Percentiles rank a stretch among this genome's conserved stretches.
Evolutionary conservation across 2,888 invertebrate genomes (phyloP).

Genomic region (Drosophila algonquin): DNA sequence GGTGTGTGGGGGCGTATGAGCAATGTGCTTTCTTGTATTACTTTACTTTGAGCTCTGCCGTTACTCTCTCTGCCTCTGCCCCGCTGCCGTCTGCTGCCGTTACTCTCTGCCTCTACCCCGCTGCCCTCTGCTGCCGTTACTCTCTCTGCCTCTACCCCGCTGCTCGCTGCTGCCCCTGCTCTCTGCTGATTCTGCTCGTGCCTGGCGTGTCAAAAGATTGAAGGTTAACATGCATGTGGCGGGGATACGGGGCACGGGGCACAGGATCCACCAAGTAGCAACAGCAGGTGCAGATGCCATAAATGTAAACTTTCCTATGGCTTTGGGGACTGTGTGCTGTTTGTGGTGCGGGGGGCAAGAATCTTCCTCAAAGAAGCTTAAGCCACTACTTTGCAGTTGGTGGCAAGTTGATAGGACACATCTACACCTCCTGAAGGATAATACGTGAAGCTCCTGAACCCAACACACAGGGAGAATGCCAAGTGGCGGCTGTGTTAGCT

Average conservation of each 20-base stretch:
- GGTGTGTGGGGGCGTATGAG: constrained; percentile 58
- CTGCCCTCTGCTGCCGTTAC: too few relatives aligned
- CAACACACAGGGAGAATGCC: neutral
- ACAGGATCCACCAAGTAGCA: neutral
- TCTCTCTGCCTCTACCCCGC: too few relatives aligned
- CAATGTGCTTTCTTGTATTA: constrained; percentile 54
- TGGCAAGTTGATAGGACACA: constrained; percentile 38
- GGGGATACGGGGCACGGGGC: constrained; percentile 3
- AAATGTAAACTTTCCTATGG: constrained; percentile 56
- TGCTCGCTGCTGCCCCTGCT: neutral
- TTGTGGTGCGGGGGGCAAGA: neutral
- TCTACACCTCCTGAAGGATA: constrained; percentile 5
- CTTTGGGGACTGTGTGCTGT: neutral
- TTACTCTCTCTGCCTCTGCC: constrained; percentile 5
- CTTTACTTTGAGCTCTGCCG: constrained; percentile 61
- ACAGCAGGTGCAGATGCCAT: constrained; percentile 70
- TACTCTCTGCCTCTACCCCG: too few relatives aligned
- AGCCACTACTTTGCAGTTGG: constrained; percentile 35
- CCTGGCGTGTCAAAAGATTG: constrained; percentile 66
- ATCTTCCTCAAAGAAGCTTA: constrained; percentile 24
- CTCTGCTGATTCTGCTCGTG: constrained; percentile 6
- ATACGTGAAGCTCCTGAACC: constrained; percentile 15
- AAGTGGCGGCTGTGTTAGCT: neutral
- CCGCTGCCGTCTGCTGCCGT: too few relatives aligned
- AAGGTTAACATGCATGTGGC: constrained; percentile 63